These are phyloP conservation scores for Drosophila pseudotakahashii DNA, from an alignment of 2,888 invertebrate species.

Conservation along the genomic window DNA sequence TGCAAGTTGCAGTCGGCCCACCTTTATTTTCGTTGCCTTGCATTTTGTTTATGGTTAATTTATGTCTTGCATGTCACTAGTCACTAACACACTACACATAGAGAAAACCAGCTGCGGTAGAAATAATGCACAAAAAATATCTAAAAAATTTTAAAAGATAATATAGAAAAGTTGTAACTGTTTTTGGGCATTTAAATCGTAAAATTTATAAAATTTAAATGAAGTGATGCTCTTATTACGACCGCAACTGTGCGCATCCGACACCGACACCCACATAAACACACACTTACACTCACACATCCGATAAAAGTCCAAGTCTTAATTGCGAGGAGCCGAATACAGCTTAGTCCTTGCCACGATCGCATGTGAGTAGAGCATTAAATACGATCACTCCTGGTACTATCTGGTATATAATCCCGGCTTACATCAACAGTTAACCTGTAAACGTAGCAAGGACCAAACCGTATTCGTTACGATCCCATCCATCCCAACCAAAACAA, in stretches of 20 bases:
- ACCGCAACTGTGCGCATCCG: constrained; percentile 17
- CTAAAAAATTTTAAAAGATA: too few species aligned
- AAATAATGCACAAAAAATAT: background rate
- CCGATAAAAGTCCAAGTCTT: constrained; percentile 14
- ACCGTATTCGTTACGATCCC: constrained; percentile 83
- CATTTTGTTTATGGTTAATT: constrained; percentile 15
- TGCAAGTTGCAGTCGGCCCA: constrained; percentile 22
- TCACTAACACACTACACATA: constrained; percentile 5
- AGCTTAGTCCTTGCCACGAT: constrained; percentile 84
- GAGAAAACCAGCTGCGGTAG: constrained; percentile 4
- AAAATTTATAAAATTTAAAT: too few species aligned
- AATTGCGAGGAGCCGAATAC: constrained; percentile 80
- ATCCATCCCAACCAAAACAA: constrained; percentile 40
- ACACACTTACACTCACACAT: constrained; percentile 7
- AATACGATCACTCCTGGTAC: constrained; percentile 51
- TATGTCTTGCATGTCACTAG: constrained; percentile 24
- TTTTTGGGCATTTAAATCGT: too few species aligned
- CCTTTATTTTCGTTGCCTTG: constrained; percentile 27
- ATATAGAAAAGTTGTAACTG: too few species aligned
- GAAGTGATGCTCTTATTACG: background rate
- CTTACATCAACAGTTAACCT: constrained; percentile 75
- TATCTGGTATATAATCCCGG: constrained; percentile 64
- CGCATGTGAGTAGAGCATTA: constrained; percentile 78
- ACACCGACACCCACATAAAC: constrained; percentile 7
- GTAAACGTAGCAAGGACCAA: constrained; percentile 81